Evolutionary conservation across 2,797 vertebrate species (phyloP).

Genomic region (Leuciscus waleckii): DNA sequence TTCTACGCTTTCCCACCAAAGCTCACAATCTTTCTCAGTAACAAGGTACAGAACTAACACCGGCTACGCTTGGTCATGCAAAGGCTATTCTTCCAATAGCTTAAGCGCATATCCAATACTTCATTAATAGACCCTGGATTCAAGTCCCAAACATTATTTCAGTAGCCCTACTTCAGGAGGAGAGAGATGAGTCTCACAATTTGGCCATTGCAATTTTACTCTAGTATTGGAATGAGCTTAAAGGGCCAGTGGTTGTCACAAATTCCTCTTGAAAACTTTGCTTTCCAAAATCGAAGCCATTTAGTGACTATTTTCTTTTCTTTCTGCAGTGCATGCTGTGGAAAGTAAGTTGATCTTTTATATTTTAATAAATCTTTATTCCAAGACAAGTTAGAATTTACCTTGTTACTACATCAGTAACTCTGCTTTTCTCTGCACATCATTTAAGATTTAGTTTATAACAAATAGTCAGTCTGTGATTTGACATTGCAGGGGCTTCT

Average conservation of each 20-base stretch:
- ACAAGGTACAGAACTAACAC: conserved; percentile 58
- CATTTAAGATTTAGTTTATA: background rate
- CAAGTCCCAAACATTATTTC: background rate
- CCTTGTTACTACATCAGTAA: conserved; percentile 61
- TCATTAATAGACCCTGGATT: background rate
- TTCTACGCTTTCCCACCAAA: conserved; percentile 13
- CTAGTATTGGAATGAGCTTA: background rate
- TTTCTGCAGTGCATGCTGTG: conserved; percentile 89
- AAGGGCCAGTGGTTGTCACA: conserved; percentile 31
- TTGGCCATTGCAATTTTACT: conserved; percentile 1
- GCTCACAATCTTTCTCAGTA: conserved; percentile 54
- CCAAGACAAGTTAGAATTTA: conserved; percentile 49
- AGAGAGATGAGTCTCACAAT: background rate
- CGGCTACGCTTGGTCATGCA: conserved; percentile 20
- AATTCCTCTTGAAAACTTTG: conserved; percentile 36
- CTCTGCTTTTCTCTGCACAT: conserved; percentile 18
- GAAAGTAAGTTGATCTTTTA: conserved; percentile 82
- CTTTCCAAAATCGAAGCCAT: conserved; percentile 62
- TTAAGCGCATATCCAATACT: conserved; percentile 5
- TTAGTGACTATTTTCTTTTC: conserved; percentile 84
- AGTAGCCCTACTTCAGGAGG: background rate
- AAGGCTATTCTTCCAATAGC: conserved; percentile 22
- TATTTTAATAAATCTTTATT: conserved; percentile 44
- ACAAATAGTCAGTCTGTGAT: conserved; percentile 22
- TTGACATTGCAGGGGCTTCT: conserved; percentile 25